Evolutionary conservation across 1,140 invertebrate species (phyloP).

Genomic region (Sogatella furcifera): DNA sequence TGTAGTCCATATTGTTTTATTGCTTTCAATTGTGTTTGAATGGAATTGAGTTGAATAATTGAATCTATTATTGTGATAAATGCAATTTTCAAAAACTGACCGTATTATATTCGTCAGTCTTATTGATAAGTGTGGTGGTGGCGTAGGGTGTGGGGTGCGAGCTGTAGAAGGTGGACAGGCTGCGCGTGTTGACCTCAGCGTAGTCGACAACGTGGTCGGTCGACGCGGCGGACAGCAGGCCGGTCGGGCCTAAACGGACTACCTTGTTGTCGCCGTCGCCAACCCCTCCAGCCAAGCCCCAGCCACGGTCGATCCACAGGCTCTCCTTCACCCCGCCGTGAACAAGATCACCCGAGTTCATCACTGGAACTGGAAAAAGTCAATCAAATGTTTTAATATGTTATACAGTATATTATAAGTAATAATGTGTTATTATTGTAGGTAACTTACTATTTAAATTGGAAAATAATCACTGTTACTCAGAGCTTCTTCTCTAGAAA

Average conservation of each 20-base stretch:
- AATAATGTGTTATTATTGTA: too few species aligned
- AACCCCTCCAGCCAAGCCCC: slow-evolving; percentile 46
- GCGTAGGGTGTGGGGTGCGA: slow-evolving; percentile 70
- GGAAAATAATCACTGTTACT: too few species aligned
- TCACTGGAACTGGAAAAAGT: slow-evolving; percentile 21
- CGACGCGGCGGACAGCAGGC: slow-evolving; percentile 40
- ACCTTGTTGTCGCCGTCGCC: slow-evolving; percentile 51
- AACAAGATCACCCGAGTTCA: slow-evolving; percentile 19
- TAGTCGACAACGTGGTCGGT: slow-evolving; percentile 47
- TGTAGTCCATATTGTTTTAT: too few species aligned
- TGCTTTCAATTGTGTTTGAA: too few species aligned
- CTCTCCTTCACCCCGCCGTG: slow-evolving; percentile 47
- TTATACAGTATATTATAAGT: too few species aligned
- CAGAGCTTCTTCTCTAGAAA: too few species aligned
- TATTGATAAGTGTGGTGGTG: slow-evolving; percentile 56
- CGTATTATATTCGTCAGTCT: neutral
- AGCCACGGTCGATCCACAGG: slow-evolving; percentile 62
- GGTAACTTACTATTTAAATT: too few species aligned
- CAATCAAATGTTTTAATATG: too few species aligned
- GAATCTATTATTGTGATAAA: too few species aligned
- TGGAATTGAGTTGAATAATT: too few species aligned
- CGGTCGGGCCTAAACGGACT: slow-evolving; percentile 35
- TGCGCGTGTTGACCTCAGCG: slow-evolving; percentile 62
- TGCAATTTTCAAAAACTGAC: too few species aligned
- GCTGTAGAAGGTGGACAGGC: slow-evolving; percentile 70